phyloP scores from a whole-genome alignment of 1,140 invertebrate genomes.

The Amyelois transitella region DNA sequence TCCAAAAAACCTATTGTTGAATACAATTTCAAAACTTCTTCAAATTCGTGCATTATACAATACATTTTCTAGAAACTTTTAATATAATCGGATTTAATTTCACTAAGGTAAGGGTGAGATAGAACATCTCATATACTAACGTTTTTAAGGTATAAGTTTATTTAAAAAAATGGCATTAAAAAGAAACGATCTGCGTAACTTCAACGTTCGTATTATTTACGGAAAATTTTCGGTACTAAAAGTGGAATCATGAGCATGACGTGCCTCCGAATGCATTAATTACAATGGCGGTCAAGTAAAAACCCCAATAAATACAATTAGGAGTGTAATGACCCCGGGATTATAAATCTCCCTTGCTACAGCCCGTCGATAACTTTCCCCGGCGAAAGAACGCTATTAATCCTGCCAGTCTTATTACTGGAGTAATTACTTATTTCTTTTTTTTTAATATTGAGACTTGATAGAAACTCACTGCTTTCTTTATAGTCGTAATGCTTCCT shows the following conservation, averaged over 20 bases:
- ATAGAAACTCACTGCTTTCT: background rate
- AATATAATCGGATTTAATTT: too few relatives aligned
- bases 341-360: slow-evolving; percentile 42
- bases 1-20: too few relatives aligned
- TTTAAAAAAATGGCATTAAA: too few relatives aligned
- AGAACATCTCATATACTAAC: too few relatives aligned
- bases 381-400: slow-evolving; percentile 20
- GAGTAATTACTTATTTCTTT: slow-evolving; percentile 47
- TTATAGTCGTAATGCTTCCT: background rate
- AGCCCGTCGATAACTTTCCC: slow-evolving; percentile 27
- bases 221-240: background rate
- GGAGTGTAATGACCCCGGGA: slow-evolving; percentile 42
- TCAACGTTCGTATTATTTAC: background rate
- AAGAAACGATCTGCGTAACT: too few relatives aligned
- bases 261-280: background rate
- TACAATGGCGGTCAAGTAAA: slow-evolving; percentile 16
- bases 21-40: too few relatives aligned
- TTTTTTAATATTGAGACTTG: background rate
- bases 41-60: too few relatives aligned
- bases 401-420: slow-evolving; percentile 33
- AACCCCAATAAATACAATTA: slow-evolving; percentile 51
- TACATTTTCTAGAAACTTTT: too few relatives aligned
- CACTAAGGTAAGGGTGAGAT: too few relatives aligned
- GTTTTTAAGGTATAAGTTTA: too few relatives aligned
- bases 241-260: background rate